Conservation (phyloP, 1,140 invertebrate genomes). For the Penaeus vannamei region DNA sequence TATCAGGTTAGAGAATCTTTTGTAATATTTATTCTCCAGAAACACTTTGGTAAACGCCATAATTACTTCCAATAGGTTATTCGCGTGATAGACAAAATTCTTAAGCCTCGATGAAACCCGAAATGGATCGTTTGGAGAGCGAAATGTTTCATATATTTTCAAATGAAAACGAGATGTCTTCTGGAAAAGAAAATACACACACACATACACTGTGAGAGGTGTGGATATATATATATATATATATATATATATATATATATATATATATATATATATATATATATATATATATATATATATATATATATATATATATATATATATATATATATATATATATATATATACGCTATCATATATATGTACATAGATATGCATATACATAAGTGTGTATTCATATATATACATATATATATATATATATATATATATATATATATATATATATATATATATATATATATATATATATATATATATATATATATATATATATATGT, state of each 20-base stretch:
- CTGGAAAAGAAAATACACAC: neutral
- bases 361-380: slow-evolving; percentile 22
- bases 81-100: too few species aligned
- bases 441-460: slow-evolving; percentile 6
- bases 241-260: slow-evolving; percentile 28
- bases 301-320: slow-evolving; percentile 31
- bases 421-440: slow-evolving; percentile 5
- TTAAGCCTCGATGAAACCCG: too few species aligned
- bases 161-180: too few species aligned
- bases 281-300: slow-evolving; percentile 35
- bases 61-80: too few species aligned
- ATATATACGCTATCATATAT: neutral
- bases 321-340: slow-evolving; percentile 7
- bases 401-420: too few species aligned
- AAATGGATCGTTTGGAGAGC: too few species aligned
- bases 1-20: too few species aligned
- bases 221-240: slow-evolving; percentile 27
- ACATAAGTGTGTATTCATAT: neutral
- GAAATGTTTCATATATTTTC: too few species aligned
- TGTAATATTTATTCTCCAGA: too few species aligned
- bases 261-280: slow-evolving; percentile 21
- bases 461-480: slow-evolving; percentile 6
- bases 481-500: slow-evolving; percentile 32
- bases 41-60: too few species aligned
- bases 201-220: neutral